Percentiles rank a stretch among this genome's conserved stretches.
Evolutionary conservation across 2,113 vertebrate genomes (phyloP).

Genomic region (Perca flavescens): DNA sequence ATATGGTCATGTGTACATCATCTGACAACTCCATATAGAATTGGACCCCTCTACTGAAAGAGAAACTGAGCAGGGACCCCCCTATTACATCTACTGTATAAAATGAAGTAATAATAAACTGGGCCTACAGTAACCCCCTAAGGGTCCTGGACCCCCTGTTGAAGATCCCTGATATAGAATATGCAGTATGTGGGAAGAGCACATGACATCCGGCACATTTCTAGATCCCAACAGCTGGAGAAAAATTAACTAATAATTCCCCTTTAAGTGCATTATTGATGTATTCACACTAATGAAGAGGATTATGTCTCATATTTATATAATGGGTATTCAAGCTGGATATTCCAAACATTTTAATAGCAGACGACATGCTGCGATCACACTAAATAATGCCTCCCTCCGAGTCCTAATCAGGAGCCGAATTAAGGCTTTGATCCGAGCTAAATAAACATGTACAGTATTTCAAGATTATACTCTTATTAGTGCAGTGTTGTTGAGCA

Average conservation of each 20-base stretch:
- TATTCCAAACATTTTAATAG: slow-evolving; percentile 42
- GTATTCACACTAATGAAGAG: slow-evolving; percentile 18
- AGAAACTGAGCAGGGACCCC: too few species aligned
- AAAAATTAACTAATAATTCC: background rate
- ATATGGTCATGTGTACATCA: too few species aligned
- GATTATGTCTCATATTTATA: slow-evolving; percentile 50
- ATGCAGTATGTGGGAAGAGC: too few species aligned
- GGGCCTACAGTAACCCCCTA: too few species aligned
- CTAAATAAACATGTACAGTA: slow-evolving; percentile 29
- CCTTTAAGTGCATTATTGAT: slow-evolving; percentile 25
- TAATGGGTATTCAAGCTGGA: slow-evolving; percentile 13
- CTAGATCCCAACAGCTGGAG: background rate
- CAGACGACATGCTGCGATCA: slow-evolving; percentile 52
- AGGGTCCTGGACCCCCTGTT: too few species aligned
- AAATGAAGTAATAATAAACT: too few species aligned
- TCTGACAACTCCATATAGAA: too few species aligned
- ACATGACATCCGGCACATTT: too few species aligned
- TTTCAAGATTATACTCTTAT: slow-evolving; percentile 52
- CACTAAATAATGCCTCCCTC: slow-evolving; percentile 27
- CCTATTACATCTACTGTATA: too few species aligned
- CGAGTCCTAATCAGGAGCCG: slow-evolving; percentile 44
- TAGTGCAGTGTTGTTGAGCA: background rate
- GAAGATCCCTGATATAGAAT: too few species aligned
- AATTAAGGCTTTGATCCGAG: slow-evolving; percentile 47
- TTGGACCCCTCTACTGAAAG: too few species aligned